phyloP scores from a whole-genome alignment of 2,113 vertebrate genomes.

The Percina caprodes region DNA sequence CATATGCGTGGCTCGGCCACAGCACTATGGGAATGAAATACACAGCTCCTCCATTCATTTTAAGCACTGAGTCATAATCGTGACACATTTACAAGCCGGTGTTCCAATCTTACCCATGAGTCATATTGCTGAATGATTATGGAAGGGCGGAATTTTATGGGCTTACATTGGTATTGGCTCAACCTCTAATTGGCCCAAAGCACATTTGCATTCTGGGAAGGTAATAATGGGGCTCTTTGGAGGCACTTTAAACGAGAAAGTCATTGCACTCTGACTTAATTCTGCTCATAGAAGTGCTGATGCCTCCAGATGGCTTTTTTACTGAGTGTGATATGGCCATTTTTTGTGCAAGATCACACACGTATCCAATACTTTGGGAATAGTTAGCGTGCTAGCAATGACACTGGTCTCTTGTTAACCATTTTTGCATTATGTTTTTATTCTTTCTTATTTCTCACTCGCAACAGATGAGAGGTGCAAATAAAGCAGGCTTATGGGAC shows the following conservation, averaged over 20 bases:
- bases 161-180: constrained; percentile 76
- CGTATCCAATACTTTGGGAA: constrained; percentile 55
- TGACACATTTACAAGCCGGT: constrained; percentile 74
- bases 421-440: constrained; percentile 41
- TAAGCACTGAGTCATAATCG: constrained; percentile 69
- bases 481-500: constrained; percentile 11
- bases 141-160: constrained; percentile 77
- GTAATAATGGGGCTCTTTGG: constrained; percentile 78
- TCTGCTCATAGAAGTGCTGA: constrained; percentile 77
- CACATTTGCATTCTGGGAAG: constrained; percentile 81
- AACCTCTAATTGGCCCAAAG: constrained; percentile 79
- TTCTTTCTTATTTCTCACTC: constrained; percentile 20
- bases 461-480: constrained; percentile 22
- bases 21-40: constrained; percentile 68
- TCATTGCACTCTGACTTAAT: constrained; percentile 80
- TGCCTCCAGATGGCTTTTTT: constrained; percentile 80
- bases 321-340: constrained; percentile 72
- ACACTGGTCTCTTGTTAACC: constrained; percentile 30
- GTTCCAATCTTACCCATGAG: constrained; percentile 74
- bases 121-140: constrained; percentile 78
- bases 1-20: constrained; percentile 70
- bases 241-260: constrained; percentile 78
- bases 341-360: constrained; percentile 69
- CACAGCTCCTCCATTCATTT: constrained; percentile 66
- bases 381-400: constrained; percentile 42